Conservation (phyloP, 2,113 vertebrate genomes). For the Sporophila hypoxantha region DNA sequence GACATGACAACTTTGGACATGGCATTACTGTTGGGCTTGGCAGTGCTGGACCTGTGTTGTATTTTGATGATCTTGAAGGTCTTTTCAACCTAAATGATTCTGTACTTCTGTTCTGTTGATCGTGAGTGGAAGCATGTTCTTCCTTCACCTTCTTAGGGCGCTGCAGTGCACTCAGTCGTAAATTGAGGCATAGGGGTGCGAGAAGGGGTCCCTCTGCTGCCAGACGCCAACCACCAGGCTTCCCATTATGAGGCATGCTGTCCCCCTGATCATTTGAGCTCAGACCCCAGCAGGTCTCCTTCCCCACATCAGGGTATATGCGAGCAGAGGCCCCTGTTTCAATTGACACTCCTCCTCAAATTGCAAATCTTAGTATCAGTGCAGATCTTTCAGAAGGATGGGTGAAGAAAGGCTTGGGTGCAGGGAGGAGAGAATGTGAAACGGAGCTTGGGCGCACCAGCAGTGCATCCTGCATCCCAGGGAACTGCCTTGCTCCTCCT, state of each 20-base stretch:
- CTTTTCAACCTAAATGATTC: background rate
- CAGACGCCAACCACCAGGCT: background rate
- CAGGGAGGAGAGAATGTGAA: background rate
- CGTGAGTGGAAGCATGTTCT: background rate
- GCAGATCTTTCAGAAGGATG: background rate
- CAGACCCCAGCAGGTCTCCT: background rate
- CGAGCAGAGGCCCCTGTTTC: background rate
- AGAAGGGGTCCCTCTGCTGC: background rate
- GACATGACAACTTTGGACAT: background rate
- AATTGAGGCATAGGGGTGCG: background rate
- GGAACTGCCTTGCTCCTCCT: accelerated
- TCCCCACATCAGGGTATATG: background rate
- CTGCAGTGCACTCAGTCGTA: background rate
- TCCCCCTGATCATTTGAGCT: background rate
- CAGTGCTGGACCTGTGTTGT: background rate
- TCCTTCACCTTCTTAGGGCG: background rate
- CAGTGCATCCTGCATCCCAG: background rate
- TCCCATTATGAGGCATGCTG: too few relatives aligned
- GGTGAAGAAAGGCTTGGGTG: background rate
- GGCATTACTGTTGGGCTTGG: background rate
- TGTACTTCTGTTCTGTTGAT: background rate
- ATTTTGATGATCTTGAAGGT: background rate
- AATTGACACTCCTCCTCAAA: background rate
- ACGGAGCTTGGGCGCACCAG: background rate
- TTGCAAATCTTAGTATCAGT: background rate